phyloP scores from a whole-genome alignment of 2,113 vertebrate species.

The Apeltes quadracus region DNA sequence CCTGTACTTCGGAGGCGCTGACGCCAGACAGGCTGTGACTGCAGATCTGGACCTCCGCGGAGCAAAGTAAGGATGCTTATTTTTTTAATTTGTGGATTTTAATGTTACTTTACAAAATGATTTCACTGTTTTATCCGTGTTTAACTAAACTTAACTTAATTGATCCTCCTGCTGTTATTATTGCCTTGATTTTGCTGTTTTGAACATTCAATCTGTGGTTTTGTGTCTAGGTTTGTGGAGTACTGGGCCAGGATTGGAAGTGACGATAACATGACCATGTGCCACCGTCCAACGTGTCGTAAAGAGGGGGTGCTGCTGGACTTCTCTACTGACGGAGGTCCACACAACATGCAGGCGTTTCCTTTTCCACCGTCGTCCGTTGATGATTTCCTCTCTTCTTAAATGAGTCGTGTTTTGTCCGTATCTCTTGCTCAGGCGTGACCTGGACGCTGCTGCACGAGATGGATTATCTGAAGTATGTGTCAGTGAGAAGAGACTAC shows the following conservation, averaged over 20 bases:
- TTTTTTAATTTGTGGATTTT: too few relatives aligned
- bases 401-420: neutral
- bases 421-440: conserved; percentile 82
- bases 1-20: conserved; percentile 91
- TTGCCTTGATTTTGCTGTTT: too few relatives aligned
- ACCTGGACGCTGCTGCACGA: conserved; percentile 96
- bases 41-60: conserved; percentile 94
- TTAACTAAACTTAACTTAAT: too few relatives aligned
- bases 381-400: neutral
- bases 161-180: too few relatives aligned
- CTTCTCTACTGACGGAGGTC: conserved; percentile 94
- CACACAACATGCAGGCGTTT: neutral
- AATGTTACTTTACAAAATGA: too few relatives aligned
- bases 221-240: conserved; percentile 89
- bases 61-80: conserved; percentile 96
- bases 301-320: conserved; percentile 95
- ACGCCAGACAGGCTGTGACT: conserved; percentile 92
- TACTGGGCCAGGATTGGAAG: conserved; percentile 98
- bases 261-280: conserved; percentile 95
- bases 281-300: conserved; percentile 93
- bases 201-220: neutral
- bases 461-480: conserved; percentile 98
- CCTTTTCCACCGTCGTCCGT: neutral
- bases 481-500: conserved; percentile 93
- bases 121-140: too few relatives aligned